phyloP scores from a whole-genome alignment of 1,140 invertebrate species.

The Holotrichia oblita region DNA sequence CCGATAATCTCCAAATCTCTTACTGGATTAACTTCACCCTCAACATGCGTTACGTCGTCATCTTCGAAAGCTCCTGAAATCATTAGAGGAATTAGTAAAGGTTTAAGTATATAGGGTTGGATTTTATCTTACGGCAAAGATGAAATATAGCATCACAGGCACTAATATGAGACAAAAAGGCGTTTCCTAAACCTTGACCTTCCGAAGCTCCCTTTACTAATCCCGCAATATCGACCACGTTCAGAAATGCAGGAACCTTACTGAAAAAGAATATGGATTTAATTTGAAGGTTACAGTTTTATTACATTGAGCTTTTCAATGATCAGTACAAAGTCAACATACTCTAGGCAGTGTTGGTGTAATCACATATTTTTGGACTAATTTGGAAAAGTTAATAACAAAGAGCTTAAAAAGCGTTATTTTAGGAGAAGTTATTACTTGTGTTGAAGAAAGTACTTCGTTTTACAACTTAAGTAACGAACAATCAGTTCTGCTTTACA shows the following conservation, averaged over 20 bases:
- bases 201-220: slow-evolving; percentile 97
- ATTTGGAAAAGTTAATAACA: too few relatives aligned
- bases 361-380: too few relatives aligned
- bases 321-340: too few relatives aligned
- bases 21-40: slow-evolving; percentile 97
- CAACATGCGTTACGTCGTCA: slow-evolving; percentile 97
- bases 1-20: slow-evolving; percentile 96
- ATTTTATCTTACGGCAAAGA: slow-evolving; percentile 84
- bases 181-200: slow-evolving; percentile 98
- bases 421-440: too few relatives aligned
- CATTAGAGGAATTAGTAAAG: background rate
- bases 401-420: too few relatives aligned
- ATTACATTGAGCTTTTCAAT: too few relatives aligned
- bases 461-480: too few relatives aligned
- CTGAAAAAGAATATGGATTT: slow-evolving; percentile 64
- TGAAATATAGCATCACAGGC: slow-evolving; percentile 99
- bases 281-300: too few relatives aligned
- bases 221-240: slow-evolving; percentile 98
- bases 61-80: slow-evolving; percentile 94
- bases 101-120: background rate
- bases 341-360: too few relatives aligned
- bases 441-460: too few relatives aligned
- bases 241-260: slow-evolving; percentile 97
- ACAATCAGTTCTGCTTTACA: too few relatives aligned
- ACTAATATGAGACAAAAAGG: slow-evolving; percentile 97